Percentiles rank a stretch among this genome's conserved stretches.
These are phyloP conservation scores for Pogona vitticeps DNA, from an alignment of 2,113 vertebrate species.

Conservation along the genomic window DNA sequence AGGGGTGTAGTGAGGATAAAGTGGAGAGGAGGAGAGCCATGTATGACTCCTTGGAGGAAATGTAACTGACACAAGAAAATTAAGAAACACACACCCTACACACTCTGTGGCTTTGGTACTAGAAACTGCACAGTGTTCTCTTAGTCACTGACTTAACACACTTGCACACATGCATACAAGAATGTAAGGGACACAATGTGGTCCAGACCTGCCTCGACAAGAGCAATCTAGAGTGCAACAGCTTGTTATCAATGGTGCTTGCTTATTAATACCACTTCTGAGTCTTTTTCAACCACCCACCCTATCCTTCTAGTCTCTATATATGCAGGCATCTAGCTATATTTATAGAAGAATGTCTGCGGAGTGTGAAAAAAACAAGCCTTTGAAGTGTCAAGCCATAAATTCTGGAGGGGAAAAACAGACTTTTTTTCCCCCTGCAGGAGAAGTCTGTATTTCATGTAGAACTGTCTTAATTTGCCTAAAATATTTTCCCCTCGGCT, in stretches of 20 bases:
- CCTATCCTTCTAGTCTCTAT: constrained; percentile 64
- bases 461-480: constrained; percentile 56
- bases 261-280: constrained; percentile 55
- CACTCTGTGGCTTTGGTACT: no score
- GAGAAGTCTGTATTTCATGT: constrained; percentile 65
- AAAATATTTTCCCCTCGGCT: constrained; percentile 60
- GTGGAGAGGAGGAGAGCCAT: background rate
- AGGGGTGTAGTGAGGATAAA: background rate
- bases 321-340: constrained; percentile 51
- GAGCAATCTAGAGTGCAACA: no score
- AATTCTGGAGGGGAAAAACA: constrained; percentile 67
- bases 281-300: constrained; percentile 63
- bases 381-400: constrained; percentile 73
- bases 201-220: background rate
- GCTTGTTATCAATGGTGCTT: background rate
- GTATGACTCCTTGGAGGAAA: background rate
- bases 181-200: background rate
- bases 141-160: no score
- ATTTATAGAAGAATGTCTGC: constrained; percentile 74
- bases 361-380: constrained; percentile 70
- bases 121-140: no score
- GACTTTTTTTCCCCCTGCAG: constrained; percentile 53
- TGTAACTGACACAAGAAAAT: no score
- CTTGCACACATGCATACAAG: no score
- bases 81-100: no score